phyloP scores from a whole-genome alignment of 2,113 vertebrate genomes.

The Hystrix cristata region DNA sequence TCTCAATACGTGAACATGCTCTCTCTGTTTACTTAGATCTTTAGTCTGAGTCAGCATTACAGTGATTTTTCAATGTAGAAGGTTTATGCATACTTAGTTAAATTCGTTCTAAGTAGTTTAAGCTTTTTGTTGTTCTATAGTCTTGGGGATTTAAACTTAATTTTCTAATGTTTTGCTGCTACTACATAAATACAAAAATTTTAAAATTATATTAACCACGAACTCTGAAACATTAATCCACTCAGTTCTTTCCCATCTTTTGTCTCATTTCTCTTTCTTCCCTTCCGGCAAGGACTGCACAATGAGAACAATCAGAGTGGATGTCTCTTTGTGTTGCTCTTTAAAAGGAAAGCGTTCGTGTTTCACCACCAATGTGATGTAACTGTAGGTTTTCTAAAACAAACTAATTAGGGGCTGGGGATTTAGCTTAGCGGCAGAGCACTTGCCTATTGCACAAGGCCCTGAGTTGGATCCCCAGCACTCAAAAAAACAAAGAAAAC shows the following conservation, averaged over 20 bases:
- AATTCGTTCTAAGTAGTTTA: background rate
- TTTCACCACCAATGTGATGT: background rate
- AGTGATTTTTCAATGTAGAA: background rate
- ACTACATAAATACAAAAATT: background rate
- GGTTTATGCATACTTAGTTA: background rate
- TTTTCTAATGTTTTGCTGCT: conserved; percentile 1
- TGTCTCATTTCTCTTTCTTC: background rate
- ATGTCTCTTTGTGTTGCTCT: background rate
- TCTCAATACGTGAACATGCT: background rate
- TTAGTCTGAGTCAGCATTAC: background rate
- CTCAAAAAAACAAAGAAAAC: no score
- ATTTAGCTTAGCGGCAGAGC: no score
- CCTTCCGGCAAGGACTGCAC: background rate
- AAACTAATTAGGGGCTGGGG: background rate
- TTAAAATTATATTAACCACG: background rate
- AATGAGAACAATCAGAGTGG: background rate
- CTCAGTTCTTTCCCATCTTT: background rate
- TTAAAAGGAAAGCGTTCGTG: background rate
- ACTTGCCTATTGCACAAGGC: no score
- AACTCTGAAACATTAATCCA: background rate
- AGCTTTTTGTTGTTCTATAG: background rate
- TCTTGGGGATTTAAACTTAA: conserved; percentile 21
- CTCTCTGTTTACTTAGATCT: background rate
- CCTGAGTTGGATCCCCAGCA: no score
- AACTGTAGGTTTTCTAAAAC: background rate